phyloP scores from a whole-genome alignment of 2,113 vertebrate species.

The Orientallactaga bullata region DNA sequence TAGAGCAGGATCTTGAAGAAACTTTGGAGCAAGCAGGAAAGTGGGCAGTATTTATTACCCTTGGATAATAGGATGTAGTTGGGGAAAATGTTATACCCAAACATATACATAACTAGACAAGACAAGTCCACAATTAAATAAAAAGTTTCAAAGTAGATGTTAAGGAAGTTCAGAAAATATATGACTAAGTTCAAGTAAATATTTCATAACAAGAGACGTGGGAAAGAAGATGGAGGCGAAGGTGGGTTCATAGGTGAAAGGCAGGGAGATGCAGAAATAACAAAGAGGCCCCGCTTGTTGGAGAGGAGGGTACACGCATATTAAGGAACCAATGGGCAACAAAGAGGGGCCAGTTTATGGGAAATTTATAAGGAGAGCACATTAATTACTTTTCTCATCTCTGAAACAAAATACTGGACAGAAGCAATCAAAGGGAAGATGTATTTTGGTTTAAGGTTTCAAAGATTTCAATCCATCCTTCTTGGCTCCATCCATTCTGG shows the following conservation, averaged over 20 bases:
- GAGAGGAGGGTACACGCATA: not conserved
- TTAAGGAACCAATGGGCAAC: not conserved
- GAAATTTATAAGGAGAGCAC: not conserved
- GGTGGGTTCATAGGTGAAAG: not conserved
- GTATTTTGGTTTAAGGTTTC: not conserved
- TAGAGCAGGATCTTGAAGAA: not conserved
- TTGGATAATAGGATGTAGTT: not conserved
- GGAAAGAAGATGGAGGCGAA: not conserved
- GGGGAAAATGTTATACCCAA: not conserved
- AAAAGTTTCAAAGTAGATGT: not conserved
- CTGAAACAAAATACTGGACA: not conserved
- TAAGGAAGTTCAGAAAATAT: not conserved
- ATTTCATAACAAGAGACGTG: not conserved
- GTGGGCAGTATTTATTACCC: not conserved
- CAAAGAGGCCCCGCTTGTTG: not conserved
- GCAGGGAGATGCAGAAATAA: rapidly evolving
- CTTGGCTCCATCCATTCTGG: not conserved
- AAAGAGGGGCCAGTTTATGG: not conserved
- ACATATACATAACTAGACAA: not conserved
- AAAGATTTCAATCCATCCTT: not conserved
- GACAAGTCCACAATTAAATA: not conserved
- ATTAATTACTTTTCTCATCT: not conserved
- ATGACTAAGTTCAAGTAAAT: not conserved
- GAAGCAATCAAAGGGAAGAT: not conserved
- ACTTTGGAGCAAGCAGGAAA: not conserved